These are phyloP conservation scores for Acanthopleura granulata DNA, from an alignment of 2,888 invertebrate genomes.

Conservation along the genomic window DNA sequence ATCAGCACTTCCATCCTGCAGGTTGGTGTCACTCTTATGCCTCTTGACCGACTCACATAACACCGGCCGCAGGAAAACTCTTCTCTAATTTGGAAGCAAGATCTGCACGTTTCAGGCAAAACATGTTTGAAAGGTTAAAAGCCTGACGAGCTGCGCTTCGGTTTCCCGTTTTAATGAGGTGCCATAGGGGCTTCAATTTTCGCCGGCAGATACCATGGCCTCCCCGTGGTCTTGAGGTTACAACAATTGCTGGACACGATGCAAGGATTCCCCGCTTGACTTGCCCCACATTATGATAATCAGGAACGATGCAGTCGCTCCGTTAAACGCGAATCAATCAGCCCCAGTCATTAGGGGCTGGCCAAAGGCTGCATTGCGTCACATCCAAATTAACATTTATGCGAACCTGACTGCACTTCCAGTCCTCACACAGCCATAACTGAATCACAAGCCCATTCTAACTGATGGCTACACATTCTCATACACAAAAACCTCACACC, in stretches of 20 bases:
- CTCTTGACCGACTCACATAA: no score
- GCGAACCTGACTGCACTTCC: no score
- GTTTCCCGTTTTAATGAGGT: neutral
- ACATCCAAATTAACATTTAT: neutral
- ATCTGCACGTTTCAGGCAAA: no score
- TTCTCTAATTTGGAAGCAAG: no score
- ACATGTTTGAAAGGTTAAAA: neutral
- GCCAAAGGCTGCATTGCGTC: conserved; percentile 4
- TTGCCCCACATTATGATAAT: neutral
- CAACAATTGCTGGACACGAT: no score
- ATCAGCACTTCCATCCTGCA: no score
- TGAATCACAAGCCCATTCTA: no score
- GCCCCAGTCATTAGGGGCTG: neutral
- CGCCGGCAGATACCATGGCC: neutral
- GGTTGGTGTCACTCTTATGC: no score
- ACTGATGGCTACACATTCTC: no score
- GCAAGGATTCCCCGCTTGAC: neutral
- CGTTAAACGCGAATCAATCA: conserved; percentile 11
- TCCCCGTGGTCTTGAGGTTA: neutral
- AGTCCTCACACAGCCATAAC: no score
- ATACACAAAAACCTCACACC: no score
- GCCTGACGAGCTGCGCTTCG: neutral
- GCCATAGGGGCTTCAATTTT: conserved; percentile 5
- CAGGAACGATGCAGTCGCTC: neutral
- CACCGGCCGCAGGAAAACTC: no score